Base-by-base conservation (phyloP, 2,888 invertebrate species). In the Gymnosoma rotundatum region DNA sequence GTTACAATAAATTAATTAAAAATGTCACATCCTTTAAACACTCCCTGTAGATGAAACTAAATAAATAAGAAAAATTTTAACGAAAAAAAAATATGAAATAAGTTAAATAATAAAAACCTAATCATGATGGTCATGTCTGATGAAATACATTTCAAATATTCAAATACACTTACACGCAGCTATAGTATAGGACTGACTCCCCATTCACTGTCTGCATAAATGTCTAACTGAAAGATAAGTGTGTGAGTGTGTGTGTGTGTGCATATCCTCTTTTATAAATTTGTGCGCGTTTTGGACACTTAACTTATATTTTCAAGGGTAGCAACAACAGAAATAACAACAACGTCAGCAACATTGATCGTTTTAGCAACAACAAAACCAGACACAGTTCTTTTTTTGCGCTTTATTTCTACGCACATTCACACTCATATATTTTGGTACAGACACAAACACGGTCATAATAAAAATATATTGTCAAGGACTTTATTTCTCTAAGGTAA, bases 251-350 rank as follows among this genome's bases (percentile, higher is more conserved):
- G 73, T 14, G 50, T 56, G n/a, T 45, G 48, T 56, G 66, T 18
- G 38, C 20, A 16, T 72, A 69, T 67, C 69, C 67, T 69, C 72
- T 63, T 48, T 48, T 38, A 32, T 38, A 66, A 70, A 66, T 70
- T 85, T 78, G 75, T 83, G 82, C 83, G 75, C 69, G 32, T 32
- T 83, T 83, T 76, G 74, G 75, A 83, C 85, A 72, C 79, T 83
- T 79, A 72, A 74, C 70, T 83, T 75, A 79, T 20, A 67, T 75
- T 82, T 79, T 79, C 79, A 79, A 82, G 80, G 83, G 76, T 83
- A 84, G 54, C 64, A 78, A 56, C 66, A 78, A 16, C 54, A 66
- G 5, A n/a, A 67, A 58, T 36, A 73, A 50, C 9, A 63, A 63
- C 56, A 83, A 79, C 56, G 42, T 66, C 58, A 50, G 38, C 64